Evolutionary conservation across 2,113 vertebrate species (phyloP).

Genomic region (Oncorhynchus kisutch): DNA sequence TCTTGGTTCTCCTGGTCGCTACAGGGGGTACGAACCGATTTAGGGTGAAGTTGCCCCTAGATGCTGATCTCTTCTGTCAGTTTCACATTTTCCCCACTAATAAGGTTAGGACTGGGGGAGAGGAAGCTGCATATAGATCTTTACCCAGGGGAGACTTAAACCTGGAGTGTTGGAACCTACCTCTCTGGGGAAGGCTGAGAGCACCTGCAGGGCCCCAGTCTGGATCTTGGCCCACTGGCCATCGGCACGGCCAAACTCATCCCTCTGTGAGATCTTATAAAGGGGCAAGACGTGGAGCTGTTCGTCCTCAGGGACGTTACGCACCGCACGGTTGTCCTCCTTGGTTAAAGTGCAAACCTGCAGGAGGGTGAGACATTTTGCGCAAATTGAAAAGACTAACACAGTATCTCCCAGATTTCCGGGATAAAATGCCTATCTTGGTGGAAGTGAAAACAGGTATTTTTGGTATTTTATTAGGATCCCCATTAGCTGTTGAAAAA

Average conservation of each 20-base stretch:
- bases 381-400: too few relatives aligned
- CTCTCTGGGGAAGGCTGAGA: slow-evolving; percentile 82
- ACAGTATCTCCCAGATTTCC: too few relatives aligned
- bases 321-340: slow-evolving; percentile 89
- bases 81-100: too few relatives aligned
- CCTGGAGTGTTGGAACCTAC: slow-evolving; percentile 42
- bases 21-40: too few relatives aligned
- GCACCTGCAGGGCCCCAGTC: slow-evolving; percentile 87
- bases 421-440: too few relatives aligned
- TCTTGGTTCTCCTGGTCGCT: too few relatives aligned
- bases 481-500: too few relatives aligned
- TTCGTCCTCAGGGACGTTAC: slow-evolving; percentile 88
- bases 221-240: slow-evolving; percentile 87
- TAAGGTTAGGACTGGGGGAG: too few relatives aligned
- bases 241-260: slow-evolving; percentile 86
- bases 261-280: slow-evolving; percentile 87
- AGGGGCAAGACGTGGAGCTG: slow-evolving; percentile 94
- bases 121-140: not conserved
- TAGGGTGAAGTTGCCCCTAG: too few relatives aligned
- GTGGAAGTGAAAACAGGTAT: too few relatives aligned
- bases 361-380: not conserved
- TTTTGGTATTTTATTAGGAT: too few relatives aligned
- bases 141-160: not conserved
- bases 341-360: slow-evolving; percentile 94
- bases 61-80: too few relatives aligned